Percentiles rank a stretch among this genome's conserved stretches.
These are phyloP conservation scores for Ectropis crepuscularia DNA, from an alignment of 2,888 invertebrate genomes.

Conservation along the genomic window DNA sequence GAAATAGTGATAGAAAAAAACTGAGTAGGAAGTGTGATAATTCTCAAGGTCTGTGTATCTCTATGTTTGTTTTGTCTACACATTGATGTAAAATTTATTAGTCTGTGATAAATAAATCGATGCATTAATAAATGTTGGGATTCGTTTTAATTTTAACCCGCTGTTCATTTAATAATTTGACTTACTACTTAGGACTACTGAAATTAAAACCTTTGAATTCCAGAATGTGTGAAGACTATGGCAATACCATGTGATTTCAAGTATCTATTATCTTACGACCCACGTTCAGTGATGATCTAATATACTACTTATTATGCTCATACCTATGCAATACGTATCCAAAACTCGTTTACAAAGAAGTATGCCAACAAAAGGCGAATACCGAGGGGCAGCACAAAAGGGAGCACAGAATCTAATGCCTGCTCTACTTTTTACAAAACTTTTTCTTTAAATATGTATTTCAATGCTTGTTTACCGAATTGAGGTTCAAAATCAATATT, in stretches of 20 bases:
- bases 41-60: conserved; percentile 17
- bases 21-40: conserved; percentile 20
- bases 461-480: too few species aligned
- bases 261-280: too few species aligned
- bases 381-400: conserved; percentile 15
- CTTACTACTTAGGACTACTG: too few species aligned
- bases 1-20: conserved; percentile 21
- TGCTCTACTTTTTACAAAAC: neutral
- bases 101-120: neutral
- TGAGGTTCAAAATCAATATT: too few species aligned
- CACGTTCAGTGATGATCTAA: too few species aligned
- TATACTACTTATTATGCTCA: too few species aligned
- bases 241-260: too few species aligned
- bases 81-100: conserved; percentile 5
- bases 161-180: too few species aligned
- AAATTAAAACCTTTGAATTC: too few species aligned
- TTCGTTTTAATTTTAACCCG: too few species aligned
- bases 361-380: conserved; percentile 9
- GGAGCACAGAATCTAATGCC: conserved; percentile 12
- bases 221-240: too few species aligned
- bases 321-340: neutral
- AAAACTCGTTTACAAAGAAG: conserved; percentile 7
- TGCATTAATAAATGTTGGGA: neutral
- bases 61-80: conserved; percentile 26
- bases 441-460: neutral